phyloP scores from a whole-genome alignment of 2,113 vertebrate species.

The Nymphicus hollandicus region DNA sequence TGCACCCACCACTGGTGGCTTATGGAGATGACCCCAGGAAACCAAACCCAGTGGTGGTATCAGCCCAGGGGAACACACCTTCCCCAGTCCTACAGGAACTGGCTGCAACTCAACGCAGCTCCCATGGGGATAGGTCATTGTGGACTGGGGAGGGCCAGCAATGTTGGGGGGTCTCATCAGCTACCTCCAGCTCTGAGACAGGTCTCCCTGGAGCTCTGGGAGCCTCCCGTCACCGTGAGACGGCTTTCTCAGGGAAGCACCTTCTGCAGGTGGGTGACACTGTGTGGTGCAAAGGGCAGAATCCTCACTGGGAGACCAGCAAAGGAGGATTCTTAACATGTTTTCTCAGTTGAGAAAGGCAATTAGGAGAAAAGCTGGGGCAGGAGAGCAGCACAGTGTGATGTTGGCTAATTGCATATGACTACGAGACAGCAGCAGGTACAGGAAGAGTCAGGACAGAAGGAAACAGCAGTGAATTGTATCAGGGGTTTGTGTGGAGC shows the following conservation, averaged over 20 bases:
- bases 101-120: neutral
- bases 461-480: neutral
- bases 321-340: neutral
- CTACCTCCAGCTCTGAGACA: neutral
- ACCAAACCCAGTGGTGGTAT: neutral
- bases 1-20: neutral
- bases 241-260: neutral
- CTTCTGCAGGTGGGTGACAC: neutral
- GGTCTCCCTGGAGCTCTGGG: neutral
- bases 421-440: neutral
- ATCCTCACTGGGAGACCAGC: neutral
- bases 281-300: accelerated
- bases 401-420: neutral
- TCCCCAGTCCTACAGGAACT: neutral
- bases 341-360: neutral
- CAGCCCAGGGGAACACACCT: neutral
- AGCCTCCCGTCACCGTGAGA: neutral
- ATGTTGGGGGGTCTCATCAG: accelerated
- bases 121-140: neutral
- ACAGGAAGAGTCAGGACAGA: neutral
- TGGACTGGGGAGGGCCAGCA: neutral
- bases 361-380: neutral
- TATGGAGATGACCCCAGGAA: neutral
- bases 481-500: neutral
- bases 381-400: neutral